Percentiles rank a stretch among this genome's conserved stretches.
Conservation (phyloP, 1,140 invertebrate genomes). For the Solen grandis region DNA sequence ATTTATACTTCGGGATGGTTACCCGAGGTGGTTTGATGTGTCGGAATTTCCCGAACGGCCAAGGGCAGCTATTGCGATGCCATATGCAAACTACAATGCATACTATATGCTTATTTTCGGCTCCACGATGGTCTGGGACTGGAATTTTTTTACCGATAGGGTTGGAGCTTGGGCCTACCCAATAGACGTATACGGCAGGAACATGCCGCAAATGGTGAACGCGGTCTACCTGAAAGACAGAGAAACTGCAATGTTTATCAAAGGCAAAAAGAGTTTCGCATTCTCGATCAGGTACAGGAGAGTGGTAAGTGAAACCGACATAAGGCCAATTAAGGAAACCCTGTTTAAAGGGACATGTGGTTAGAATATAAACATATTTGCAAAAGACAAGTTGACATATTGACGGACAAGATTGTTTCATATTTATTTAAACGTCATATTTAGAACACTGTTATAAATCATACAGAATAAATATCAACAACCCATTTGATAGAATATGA, state of each 20-base stretch:
- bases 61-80: conserved; percentile 41
- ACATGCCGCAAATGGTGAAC: conserved; percentile 41
- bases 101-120: conserved; percentile 54
- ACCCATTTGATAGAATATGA: no score
- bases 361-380: not conserved
- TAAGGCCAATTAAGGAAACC: not conserved
- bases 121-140: conserved; percentile 49
- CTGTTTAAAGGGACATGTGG: conserved; percentile 28
- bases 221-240: conserved; percentile 4
- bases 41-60: conserved; percentile 44
- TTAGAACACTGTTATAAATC: no score
- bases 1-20: not conserved
- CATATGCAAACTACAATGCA: conserved; percentile 9
- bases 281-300: conserved; percentile 4
- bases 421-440: no score
- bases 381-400: no score
- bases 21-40: conserved; percentile 45
- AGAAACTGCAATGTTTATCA: conserved; percentile 18
- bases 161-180: conserved; percentile 53
- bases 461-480: no score
- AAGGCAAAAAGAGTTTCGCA: conserved; percentile 18
- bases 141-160: conserved; percentile 29
- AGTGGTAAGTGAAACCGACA: not conserved
- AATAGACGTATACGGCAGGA: conserved; percentile 42
- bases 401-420: no score